Conservation (phyloP, 2,888 invertebrate species). For the Cephus sareptanus region DNA sequence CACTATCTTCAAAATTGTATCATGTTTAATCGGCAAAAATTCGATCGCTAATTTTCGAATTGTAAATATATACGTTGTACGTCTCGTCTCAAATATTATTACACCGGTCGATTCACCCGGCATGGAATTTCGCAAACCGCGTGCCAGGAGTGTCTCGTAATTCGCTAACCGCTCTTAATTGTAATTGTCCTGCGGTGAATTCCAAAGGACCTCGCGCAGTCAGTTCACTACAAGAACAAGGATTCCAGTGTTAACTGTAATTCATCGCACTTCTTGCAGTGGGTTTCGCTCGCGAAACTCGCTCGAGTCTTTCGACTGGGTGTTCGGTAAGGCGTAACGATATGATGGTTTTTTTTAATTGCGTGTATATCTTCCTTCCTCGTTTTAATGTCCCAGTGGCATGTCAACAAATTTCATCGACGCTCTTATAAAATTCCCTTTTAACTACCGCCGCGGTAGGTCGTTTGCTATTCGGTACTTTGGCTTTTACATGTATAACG, state of each 20-base stretch:
- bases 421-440: slow-evolving; percentile 42
- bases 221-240: slow-evolving; percentile 50
- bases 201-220: slow-evolving; percentile 47
- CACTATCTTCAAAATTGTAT: background rate
- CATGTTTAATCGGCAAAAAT: background rate
- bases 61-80: background rate
- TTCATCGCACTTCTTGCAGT: slow-evolving; percentile 51
- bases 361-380: slow-evolving; percentile 29
- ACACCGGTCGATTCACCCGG: background rate
- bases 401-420: slow-evolving; percentile 56
- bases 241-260: slow-evolving; percentile 64
- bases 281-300: slow-evolving; percentile 23
- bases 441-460: slow-evolving; percentile 29
- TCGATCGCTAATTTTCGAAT: background rate
- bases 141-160: slow-evolving; percentile 54
- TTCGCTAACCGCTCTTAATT: slow-evolving; percentile 66
- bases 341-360: slow-evolving; percentile 2
- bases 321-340: slow-evolving; percentile 16
- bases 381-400: slow-evolving; percentile 44
- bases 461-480: background rate
- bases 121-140: slow-evolving; percentile 37
- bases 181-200: slow-evolving; percentile 63
- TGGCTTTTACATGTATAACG: background rate
- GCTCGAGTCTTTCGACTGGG: slow-evolving; percentile 7
- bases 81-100: background rate